Evolutionary conservation across 2,113 vertebrate species (phyloP).

Genomic region (Leuciscus idus): DNA sequence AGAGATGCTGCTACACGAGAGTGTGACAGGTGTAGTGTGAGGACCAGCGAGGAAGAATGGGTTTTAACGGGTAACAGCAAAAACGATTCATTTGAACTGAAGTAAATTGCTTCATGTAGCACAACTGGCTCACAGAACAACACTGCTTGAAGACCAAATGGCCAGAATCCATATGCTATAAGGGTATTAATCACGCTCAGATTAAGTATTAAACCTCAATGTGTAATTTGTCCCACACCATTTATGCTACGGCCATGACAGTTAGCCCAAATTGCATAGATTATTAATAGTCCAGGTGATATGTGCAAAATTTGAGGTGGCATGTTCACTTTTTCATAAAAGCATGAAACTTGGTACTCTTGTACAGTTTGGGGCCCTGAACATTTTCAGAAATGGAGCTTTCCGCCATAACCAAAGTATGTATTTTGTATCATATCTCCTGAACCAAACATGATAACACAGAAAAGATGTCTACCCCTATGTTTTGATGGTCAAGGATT

Average conservation of each 20-base stretch:
- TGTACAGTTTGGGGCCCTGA: too few species aligned
- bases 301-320: too few species aligned
- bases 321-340: too few species aligned
- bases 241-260: not conserved
- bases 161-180: not conserved
- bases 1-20: slow-evolving; percentile 25
- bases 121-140: not conserved
- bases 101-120: not conserved
- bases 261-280: not conserved
- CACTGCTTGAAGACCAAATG: slow-evolving; percentile 2
- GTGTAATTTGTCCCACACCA: not conserved
- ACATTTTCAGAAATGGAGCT: too few species aligned
- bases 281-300: not conserved
- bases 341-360: too few species aligned
- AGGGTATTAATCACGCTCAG: not conserved
- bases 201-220: not conserved
- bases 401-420: too few species aligned
- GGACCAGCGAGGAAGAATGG: not conserved
- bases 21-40: slow-evolving; percentile 46
- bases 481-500: too few species aligned
- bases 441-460: too few species aligned
- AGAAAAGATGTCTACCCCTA: too few species aligned
- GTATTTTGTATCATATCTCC: too few species aligned
- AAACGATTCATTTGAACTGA: not conserved
- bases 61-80: slow-evolving; percentile 16